Evolutionary conservation across 1,140 invertebrate genomes (phyloP), one percentile per base, ranked within the genome.

Genomic region (Trichogramma pretiosum): DNA sequence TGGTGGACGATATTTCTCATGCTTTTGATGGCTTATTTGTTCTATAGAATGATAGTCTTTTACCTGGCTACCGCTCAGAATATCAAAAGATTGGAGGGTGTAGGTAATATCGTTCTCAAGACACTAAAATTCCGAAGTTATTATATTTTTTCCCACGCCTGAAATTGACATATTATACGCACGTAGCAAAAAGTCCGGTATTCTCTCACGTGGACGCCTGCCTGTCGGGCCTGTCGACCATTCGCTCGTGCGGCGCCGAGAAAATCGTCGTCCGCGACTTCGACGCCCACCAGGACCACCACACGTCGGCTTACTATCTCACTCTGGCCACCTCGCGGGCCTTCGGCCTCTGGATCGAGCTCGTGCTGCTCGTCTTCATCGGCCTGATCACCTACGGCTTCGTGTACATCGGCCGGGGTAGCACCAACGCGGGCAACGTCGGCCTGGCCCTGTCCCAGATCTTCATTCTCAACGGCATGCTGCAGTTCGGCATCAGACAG

Each of bases 401-500:
- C n/a, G n/a, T n/a, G n/a, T n/a, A n/a, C n/a, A n/a, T n/a, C n/a
- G n/a, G n/a, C n/a, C n/a, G n/a, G n/a, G n/a, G n/a, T n/a, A n/a
- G n/a, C n/a, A n/a, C n/a, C n/a, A n/a, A n/a, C n/a, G n/a, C n/a
- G n/a, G n/a, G n/a, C n/a, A n/a, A n/a, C n/a, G n/a, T n/a, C n/a
- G n/a, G n/a, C n/a, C n/a, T n/a, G n/a, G n/a, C n/a, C n/a, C n/a
- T 68, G n/a, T 65, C 60, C 0, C 61, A 69, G 53, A 59, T 64
- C 37, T 23, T 67, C 1, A 62, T 70, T 41, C 69, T 94, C 24
- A 89, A 84, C 43, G 87, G 86, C 11, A 85, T 89, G 82, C 76
- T 93, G 46, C 89, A 93, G 63, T 84, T 84, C 68, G 86, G 86
- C 9, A 83, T 93, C 35, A 75, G 87, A 36, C 86, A 91, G 64